Conservation (phyloP, 2,888 invertebrate genomes). For the Leuctra nigra region DNA sequence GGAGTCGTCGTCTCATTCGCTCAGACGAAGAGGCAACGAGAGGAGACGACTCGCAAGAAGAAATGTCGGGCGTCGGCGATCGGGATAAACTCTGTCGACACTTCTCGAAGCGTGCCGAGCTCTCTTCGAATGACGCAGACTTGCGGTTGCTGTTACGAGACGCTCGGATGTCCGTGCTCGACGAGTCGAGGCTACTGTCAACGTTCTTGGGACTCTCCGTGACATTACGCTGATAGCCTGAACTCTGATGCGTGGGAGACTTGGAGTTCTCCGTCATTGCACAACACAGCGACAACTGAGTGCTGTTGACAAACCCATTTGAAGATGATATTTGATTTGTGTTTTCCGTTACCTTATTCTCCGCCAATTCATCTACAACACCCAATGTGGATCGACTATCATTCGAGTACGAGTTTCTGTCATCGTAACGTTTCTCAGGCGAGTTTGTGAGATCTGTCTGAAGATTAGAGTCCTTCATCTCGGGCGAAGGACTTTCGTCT, state of each 20-base stretch:
- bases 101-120: not conserved
- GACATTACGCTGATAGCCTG: slow-evolving; percentile 17
- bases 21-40: slow-evolving; percentile 10
- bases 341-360: not conserved
- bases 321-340: slow-evolving; percentile 6
- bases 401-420: not conserved
- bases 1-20: slow-evolving; percentile 35
- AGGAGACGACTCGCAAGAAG: slow-evolving; percentile 24
- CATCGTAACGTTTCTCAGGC: slow-evolving; percentile 4
- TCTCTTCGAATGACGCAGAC: slow-evolving; percentile 17
- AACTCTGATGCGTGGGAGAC: slow-evolving; percentile 16
- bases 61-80: slow-evolving; percentile 23
- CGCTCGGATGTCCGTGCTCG: not conserved
- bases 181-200: not conserved
- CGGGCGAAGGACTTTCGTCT: slow-evolving; percentile 39
- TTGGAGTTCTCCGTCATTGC: slow-evolving; percentile 42
- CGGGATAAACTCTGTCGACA: slow-evolving; percentile 7
- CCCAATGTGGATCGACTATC: not conserved
- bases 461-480: slow-evolving; percentile 30
- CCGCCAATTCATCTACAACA: not conserved
- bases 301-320: slow-evolving; percentile 22
- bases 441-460: slow-evolving; percentile 16
- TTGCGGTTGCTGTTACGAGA: not conserved
- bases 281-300: slow-evolving; percentile 36
- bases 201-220: not conserved